Evolutionary conservation across 2,888 invertebrate species (phyloP).

Genomic region (Caenorhabditis uteleia): DNA sequence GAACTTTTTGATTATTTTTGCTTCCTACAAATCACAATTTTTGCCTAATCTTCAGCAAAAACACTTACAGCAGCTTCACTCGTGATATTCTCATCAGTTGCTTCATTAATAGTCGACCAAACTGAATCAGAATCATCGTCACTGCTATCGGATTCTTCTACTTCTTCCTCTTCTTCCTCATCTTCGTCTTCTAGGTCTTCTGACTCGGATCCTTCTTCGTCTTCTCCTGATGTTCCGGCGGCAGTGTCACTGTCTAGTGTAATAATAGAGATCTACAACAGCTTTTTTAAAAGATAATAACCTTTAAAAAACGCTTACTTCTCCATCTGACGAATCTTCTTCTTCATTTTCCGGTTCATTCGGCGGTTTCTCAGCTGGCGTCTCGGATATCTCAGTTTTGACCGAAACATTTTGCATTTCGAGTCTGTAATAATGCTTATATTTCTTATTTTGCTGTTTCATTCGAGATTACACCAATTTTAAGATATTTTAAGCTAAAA

Average conservation of each 20-base stretch:
- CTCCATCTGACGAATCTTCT: slow-evolving; percentile 28
- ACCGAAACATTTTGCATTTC: no score
- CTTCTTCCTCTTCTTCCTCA: slow-evolving; percentile 21
- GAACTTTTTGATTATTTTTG: slow-evolving; percentile 33
- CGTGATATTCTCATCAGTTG: slow-evolving; percentile 18
- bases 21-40: slow-evolving; percentile 35
- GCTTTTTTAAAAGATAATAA: not conserved
- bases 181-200: slow-evolving; percentile 13
- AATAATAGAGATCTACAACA: slow-evolving; percentile 19
- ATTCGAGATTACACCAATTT: no score
- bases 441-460: no score
- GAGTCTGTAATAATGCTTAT: no score
- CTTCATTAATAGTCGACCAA: slow-evolving; percentile 38
- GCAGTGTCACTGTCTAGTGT: slow-evolving; percentile 32
- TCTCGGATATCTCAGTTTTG: no score
- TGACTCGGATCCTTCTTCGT: slow-evolving; percentile 19
- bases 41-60: not conserved
- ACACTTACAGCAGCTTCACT: slow-evolving; percentile 17
- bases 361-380: no score
- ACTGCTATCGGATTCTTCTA: not conserved
- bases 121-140: slow-evolving; percentile 39
- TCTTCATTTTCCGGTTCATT: no score
- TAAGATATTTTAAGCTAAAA: no score
- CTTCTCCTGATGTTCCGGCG: slow-evolving; percentile 14
- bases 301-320: slow-evolving; percentile 2